Evolutionary conservation across 1,140 invertebrate species (phyloP).

Genomic region (Leptonema lineaticorne): DNA sequence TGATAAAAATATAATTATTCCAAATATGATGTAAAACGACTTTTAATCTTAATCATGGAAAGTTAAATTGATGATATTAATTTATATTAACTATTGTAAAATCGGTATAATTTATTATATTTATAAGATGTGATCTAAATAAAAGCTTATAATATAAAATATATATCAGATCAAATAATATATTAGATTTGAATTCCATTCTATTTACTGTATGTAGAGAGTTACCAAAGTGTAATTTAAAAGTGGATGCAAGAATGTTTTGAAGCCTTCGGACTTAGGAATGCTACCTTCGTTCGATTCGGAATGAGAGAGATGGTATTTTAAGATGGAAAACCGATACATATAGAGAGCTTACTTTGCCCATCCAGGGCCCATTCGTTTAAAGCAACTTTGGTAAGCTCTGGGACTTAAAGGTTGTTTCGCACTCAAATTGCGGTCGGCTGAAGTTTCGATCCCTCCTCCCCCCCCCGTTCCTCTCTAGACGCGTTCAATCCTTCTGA

Average conservation of each 20-base stretch:
- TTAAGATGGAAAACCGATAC: conserved; percentile 22
- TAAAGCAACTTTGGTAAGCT: conserved; percentile 26
- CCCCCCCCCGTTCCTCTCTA: too few species aligned
- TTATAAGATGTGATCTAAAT: too few species aligned
- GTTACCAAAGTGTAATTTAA: conserved; percentile 1
- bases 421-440: conserved; percentile 27
- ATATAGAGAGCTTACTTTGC: conserved; percentile 23
- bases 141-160: too few species aligned
- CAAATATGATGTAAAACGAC: too few species aligned
- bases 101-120: too few species aligned
- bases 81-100: too few species aligned
- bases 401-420: conserved; percentile 25
- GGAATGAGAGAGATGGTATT: too few species aligned
- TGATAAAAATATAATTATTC: too few species aligned
- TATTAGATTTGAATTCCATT: neutral
- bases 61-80: too few species aligned
- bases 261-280: neutral
- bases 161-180: too few species aligned
- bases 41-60: too few species aligned
- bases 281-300: conserved; percentile 11
- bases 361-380: neutral
- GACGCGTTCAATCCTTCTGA: conserved; percentile 4
- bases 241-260: conserved; percentile 9
- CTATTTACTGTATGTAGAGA: neutral
- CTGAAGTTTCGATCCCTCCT: conserved; percentile 18